These are phyloP conservation scores for Plebejus melissa DNA, from an alignment of 2,888 invertebrate species.

Conservation along the genomic window DNA sequence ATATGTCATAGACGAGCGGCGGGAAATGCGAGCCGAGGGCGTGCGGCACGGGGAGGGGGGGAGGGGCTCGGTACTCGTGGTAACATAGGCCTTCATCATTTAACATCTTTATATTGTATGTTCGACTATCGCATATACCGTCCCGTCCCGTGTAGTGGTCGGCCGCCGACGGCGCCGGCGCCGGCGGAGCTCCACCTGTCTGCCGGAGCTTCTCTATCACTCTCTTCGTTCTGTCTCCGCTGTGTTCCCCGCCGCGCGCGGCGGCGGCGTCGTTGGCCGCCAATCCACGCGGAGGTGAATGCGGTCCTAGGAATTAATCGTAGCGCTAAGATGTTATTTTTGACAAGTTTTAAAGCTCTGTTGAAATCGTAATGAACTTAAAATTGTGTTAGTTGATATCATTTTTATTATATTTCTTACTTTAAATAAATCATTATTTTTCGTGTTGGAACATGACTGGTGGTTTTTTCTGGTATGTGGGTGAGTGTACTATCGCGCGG, in stretches of 20 bases:
- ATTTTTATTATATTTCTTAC: constrained; percentile 64
- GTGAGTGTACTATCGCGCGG: constrained; percentile 63
- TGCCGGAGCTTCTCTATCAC: not conserved
- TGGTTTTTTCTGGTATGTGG: constrained; percentile 71
- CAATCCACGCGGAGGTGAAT: not conserved
- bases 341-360: constrained; percentile 45
- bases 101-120: constrained; percentile 9
- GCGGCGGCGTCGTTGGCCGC: not conserved
- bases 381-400: constrained; percentile 64
- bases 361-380: constrained; percentile 56
- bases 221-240: not conserved
- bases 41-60: not conserved
- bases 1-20: not conserved
- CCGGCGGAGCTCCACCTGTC: not conserved
- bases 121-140: not conserved
- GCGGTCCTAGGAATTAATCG: constrained; percentile 24
- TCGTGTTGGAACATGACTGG: constrained; percentile 64
- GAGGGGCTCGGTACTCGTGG: not conserved
- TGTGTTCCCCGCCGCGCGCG: not conserved
- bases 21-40: not conserved
- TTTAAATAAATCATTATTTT: constrained; percentile 65
- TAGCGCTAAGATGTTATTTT: constrained; percentile 29
- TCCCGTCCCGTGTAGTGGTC: not conserved
- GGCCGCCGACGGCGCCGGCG: not conserved
- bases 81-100: not conserved